Base-by-base conservation (phyloP, 2,113 vertebrate species). In the Sapajus apella region DNA sequence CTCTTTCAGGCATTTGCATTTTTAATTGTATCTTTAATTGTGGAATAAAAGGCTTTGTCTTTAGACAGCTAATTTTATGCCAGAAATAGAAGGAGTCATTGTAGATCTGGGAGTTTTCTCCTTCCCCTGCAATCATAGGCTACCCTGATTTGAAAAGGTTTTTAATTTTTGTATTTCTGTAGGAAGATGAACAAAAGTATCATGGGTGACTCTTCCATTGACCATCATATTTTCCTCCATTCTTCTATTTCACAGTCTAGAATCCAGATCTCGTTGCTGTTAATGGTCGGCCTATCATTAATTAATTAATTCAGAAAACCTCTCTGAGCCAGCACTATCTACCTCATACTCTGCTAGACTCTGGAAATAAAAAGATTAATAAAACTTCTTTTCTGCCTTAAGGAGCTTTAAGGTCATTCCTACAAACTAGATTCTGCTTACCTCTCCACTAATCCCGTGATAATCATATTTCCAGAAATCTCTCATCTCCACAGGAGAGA, bases 11-110 rank as follows among this genome's bases (percentile, higher is more conserved):
- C 50, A 97, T 96, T 97, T 97, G 88, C 95, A 97, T 96, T 94
- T 97, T 97, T 97, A 97, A 97, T 97, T 96, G 85, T 73, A 77
- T 92, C 58, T 76, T 85, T 96, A 97, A 96, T 98, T 97, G 91
- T 90, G 37, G 47, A 97, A 97, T 96, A 96, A 95, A 96, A 95
- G 66, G 35, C 94, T 96, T 96, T 97, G 52, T 97, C 76, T 96
- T 96, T 73, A 91, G 75, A 45, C 76, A 75, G 70, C 81, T 96
- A 96, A 94, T 97, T 97, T 96, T 94, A 90, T 85, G 37, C 76
- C 84, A 85, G 83, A 96, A 98, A 96, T 96, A 97, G 87, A 18
- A 84, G n/a, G 70, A 92, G 52, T 96, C 64, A 13, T 10, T 92
- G 30, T 43, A 30, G 14, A 87, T 16, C 25, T 90, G 25, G 30